Base-by-base conservation (phyloP, 2,797 vertebrate species). In the Sebastes steindachneri region DNA sequence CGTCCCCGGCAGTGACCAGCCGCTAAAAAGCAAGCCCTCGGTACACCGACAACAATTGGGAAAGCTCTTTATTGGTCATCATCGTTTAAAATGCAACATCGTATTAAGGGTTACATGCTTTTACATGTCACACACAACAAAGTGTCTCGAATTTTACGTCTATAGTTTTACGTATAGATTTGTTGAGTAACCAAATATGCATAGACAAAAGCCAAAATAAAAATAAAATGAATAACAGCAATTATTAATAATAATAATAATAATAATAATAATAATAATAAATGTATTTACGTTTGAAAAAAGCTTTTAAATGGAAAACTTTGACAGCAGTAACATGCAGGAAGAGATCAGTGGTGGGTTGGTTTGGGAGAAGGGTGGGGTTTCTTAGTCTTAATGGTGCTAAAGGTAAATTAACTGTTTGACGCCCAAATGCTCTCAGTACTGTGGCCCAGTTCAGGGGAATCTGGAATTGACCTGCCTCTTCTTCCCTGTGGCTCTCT, bases 21-120 rank as follows among this genome's bases (percentile, higher is more conserved):
- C 89, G 88, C 92, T 59, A 90, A 97, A 97, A 97, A 95, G 92
- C 96, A 95, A 99, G 97, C 97, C 97, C 96, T 96, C 96, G 96
- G 96, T 95, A 99, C 97, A 98, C 96, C 96, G 93, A 94, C 92
- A 96, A 97, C 96, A 97, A 98, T 98, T 99, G 97, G 97, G 97
- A 99, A 99, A 99, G 97, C 96, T 96, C 97, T 99, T 99, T 99
- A 99, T 99, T 99, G 96, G 96, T 97, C 97, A 97, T 97, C 97
- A 97, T 97, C 91, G 95, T 96, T 97, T 96, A 96, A 97, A 98
- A 98, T 97, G 97, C 97, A 98, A 98, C 97, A 99, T 97, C 96
- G 98, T 97, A 97, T 97, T 96, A 97, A 96, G 96, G 96, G 96
- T 97, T 97, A 99, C 98, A 99, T 99, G 97, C 98, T 97, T 97